These are phyloP conservation scores for Coregonus ussuriensis DNA, from an alignment of 2,797 vertebrate species.

Conservation along the genomic window DNA sequence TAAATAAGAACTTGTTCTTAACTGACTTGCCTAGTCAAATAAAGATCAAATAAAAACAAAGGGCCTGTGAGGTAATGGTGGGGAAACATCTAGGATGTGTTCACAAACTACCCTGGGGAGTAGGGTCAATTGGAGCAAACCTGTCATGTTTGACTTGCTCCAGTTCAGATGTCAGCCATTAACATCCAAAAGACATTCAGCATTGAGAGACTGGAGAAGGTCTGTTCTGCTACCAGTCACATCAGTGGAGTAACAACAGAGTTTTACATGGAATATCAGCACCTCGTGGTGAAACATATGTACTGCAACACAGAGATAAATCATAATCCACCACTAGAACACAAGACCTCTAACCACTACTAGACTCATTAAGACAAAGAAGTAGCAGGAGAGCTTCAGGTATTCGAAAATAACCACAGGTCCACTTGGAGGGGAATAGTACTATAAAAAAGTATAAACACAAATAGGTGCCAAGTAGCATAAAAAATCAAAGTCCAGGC, in stretches of 20 bases:
- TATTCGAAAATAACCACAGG: too few species aligned
- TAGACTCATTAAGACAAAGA: not conserved
- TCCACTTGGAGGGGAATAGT: too few species aligned
- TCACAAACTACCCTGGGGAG: not conserved
- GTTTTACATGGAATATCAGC: slow-evolving; percentile 48
- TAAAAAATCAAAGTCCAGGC: too few species aligned
- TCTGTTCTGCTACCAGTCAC: not conserved
- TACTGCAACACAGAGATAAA: slow-evolving; percentile 39
- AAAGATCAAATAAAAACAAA: not conserved
- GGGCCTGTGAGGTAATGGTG: not conserved
- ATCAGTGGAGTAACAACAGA: not conserved
- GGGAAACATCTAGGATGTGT: not conserved
- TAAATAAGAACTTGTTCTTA: too few species aligned
- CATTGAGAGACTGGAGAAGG: not conserved
- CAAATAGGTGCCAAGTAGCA: too few species aligned
- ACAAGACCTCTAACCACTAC: not conserved
- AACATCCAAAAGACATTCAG: not conserved
- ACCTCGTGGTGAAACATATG: slow-evolving; percentile 48
- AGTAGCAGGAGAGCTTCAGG: too few species aligned
- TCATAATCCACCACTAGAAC: not conserved
- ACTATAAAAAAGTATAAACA: too few species aligned
- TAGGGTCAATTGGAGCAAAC: not conserved
- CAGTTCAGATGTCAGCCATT: not conserved
- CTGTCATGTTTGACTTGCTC: not conserved
- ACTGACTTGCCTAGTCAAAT: too few species aligned